A percentile compares a stretch with the other conserved stretches of the same genome.
These are phyloP conservation scores for Fundulus diaphanus DNA, from an alignment of 2,797 vertebrate genomes.

Conservation along the genomic window DNA sequence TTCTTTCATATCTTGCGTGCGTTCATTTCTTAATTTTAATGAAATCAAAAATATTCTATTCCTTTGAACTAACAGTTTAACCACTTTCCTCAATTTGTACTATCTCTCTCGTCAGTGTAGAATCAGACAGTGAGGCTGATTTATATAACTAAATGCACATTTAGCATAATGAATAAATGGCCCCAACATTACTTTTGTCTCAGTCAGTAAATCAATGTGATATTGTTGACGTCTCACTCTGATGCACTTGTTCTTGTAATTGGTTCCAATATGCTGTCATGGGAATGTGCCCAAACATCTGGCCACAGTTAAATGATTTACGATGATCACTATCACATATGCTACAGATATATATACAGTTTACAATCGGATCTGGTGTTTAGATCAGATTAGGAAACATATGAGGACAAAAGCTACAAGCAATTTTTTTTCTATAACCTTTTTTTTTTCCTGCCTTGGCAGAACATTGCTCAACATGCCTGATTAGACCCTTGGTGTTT, in stretches of 20 bases:
- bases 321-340: slow-evolving; percentile 77
- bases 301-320: slow-evolving; percentile 76
- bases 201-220: slow-evolving; percentile 36
- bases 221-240: slow-evolving; percentile 29
- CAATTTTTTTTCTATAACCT: slow-evolving; percentile 33
- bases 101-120: slow-evolving; percentile 30
- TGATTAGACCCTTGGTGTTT: slow-evolving; percentile 61
- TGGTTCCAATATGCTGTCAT: slow-evolving; percentile 64
- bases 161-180: slow-evolving; percentile 79
- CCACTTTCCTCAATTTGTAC: slow-evolving; percentile 12
- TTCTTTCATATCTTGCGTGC: not conserved
- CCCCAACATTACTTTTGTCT: slow-evolving; percentile 29
- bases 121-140: slow-evolving; percentile 38
- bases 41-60: not conserved
- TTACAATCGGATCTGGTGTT: slow-evolving; percentile 77
- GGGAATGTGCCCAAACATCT: slow-evolving; percentile 73
- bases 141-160: slow-evolving; percentile 82
- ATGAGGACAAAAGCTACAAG: slow-evolving; percentile 24
- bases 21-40: not conserved
- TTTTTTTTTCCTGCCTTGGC: slow-evolving; percentile 51
- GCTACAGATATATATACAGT: slow-evolving; percentile 69
- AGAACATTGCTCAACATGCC: slow-evolving; percentile 33
- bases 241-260: slow-evolving; percentile 47
- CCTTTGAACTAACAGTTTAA: not conserved
- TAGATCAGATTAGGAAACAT: slow-evolving; percentile 48